Percentiles rank a stretch among this genome's conserved stretches.
phyloP scores from a whole-genome alignment of 2,888 invertebrate genomes.

The Phortica okadai region DNA sequence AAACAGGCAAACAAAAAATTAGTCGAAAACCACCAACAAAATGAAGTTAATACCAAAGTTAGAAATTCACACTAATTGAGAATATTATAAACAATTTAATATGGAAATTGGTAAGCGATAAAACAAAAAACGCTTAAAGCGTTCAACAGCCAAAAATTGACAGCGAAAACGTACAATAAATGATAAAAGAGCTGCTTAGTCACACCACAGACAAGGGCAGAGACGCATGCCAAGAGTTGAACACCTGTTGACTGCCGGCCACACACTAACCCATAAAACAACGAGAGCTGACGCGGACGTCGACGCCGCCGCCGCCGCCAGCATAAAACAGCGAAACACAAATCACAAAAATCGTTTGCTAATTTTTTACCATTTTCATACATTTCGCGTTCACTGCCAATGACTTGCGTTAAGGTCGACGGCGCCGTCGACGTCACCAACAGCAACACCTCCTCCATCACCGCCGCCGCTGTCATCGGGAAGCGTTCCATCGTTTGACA shows the following conservation, averaged over 20 bases:
- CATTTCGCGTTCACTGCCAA: conserved; percentile 4
- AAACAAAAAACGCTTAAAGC: not conserved
- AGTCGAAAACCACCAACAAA: not conserved
- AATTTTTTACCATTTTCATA: not conserved
- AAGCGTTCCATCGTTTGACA: not conserved
- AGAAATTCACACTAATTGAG: not conserved
- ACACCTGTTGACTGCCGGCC: not conserved
- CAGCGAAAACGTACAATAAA: not conserved
- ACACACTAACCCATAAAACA: not conserved
- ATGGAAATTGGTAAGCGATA: not conserved
- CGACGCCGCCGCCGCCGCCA: too few species aligned
- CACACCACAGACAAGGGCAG: not conserved
- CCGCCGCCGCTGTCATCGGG: too few species aligned
- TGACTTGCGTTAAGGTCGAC: conserved; percentile 13
- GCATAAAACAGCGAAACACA: not conserved
- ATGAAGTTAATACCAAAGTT: not conserved
- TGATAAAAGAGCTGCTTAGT: too few species aligned
- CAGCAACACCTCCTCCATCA: too few species aligned
- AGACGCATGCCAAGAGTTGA: not conserved
- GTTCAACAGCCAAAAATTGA: not conserved
- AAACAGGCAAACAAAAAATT: not conserved
- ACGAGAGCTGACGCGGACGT: not conserved
- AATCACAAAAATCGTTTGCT: not conserved
- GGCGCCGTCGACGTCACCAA: too few species aligned
- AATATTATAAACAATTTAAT: not conserved